Evolutionary conservation across 2,888 invertebrate species (phyloP).

Genomic region (Candidula unifasciata): DNA sequence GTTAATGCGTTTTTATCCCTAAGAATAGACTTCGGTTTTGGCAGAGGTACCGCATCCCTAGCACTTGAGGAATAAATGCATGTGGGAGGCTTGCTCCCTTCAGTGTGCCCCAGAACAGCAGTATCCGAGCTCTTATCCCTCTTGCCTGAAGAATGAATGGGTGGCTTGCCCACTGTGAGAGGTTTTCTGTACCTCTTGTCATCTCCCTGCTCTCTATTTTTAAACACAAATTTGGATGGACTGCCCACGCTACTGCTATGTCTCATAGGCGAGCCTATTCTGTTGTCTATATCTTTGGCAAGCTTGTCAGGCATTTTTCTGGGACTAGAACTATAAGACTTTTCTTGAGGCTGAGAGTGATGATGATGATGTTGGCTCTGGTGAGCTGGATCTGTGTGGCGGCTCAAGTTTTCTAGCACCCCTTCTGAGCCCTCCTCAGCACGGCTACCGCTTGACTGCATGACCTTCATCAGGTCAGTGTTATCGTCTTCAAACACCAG

Average conservation of each 20-base stretch:
- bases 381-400: conserved; percentile 39
- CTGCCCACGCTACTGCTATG: conserved; percentile 60
- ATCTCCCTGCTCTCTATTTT: conserved; percentile 67
- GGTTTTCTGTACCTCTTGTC: conserved; percentile 66
- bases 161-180: conserved; percentile 63
- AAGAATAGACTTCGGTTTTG: conserved; percentile 53
- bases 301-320: conserved; percentile 70
- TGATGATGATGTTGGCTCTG: conserved; percentile 27
- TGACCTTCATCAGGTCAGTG: conserved; percentile 55
- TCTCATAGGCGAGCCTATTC: conserved; percentile 67
- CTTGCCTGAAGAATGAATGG: conserved; percentile 52
- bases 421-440: conserved; percentile 43
- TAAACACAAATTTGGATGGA: conserved; percentile 67
- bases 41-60: background rate
- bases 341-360: conserved; percentile 41
- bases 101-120: conserved; percentile 22
- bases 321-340: conserved; percentile 62
- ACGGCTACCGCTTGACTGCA: conserved; percentile 36
- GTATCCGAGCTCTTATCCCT: conserved; percentile 48
- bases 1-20: conserved; percentile 50
- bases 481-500: conserved; percentile 70
- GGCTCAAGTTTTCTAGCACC: conserved; percentile 24
- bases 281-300: conserved; percentile 70
- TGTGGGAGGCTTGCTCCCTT: conserved; percentile 1
- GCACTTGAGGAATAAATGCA: background rate